These are phyloP conservation scores for Cossypha dichroa DNA, from an alignment of 2,797 vertebrate genomes.

Conservation along the genomic window DNA sequence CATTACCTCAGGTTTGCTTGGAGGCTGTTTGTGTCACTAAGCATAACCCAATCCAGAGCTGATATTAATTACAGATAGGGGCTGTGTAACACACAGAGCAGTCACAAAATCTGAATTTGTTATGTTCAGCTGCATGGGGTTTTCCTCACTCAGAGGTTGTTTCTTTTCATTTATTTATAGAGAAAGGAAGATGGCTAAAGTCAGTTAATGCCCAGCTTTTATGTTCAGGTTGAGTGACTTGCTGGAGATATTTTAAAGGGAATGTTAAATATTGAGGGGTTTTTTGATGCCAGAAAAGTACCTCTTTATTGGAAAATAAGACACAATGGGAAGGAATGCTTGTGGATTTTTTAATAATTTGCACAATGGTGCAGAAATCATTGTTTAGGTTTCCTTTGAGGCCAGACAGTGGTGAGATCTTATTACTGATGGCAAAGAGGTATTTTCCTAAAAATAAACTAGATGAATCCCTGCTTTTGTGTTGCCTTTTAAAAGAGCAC, in stretches of 20 bases:
- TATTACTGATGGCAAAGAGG: background rate
- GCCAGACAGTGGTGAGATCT: background rate
- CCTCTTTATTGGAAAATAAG: constrained; percentile 22
- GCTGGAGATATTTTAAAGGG: background rate
- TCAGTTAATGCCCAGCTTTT: constrained; percentile 6
- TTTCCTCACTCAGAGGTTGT: background rate
- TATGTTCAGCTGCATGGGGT: background rate
- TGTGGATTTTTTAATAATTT: background rate
- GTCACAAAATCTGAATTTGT: background rate
- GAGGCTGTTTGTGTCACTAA: background rate
- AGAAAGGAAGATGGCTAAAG: background rate
- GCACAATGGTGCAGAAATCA: background rate
- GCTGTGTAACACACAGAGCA: background rate
- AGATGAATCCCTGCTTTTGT: constrained; percentile 27
- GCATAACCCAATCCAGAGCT: background rate
- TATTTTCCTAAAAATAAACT: background rate
- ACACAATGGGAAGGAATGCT: background rate
- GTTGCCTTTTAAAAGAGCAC: background rate
- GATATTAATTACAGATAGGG: background rate
- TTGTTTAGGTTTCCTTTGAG: constrained; percentile 12
- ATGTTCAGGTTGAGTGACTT: background rate
- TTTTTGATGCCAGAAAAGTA: background rate
- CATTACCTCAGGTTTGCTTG: background rate
- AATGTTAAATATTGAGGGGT: background rate
- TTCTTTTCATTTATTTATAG: background rate